Evolutionary conservation across 2,888 invertebrate species (phyloP), one percentile per base, ranked within the genome.

Genomic region (Salpingus planirostris): DNA sequence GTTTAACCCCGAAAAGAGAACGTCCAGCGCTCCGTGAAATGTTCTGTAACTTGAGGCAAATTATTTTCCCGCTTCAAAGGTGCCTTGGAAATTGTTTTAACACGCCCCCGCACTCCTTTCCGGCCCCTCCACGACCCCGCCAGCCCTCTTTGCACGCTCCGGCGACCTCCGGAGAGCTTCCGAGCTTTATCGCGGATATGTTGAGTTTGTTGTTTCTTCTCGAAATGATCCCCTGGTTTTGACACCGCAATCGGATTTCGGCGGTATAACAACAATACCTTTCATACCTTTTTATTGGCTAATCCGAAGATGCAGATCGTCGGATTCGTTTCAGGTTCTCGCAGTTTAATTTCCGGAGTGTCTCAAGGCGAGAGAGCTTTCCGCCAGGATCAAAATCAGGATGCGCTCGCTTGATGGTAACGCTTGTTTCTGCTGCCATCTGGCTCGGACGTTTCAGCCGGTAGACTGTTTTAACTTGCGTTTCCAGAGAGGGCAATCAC

Each of bases 1-100:
- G 50, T 49, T 57, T 57, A 49, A 38, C 45, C 42, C 32, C 44
- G 52, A 57, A 55, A 55, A 42, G 54, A 43, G 44, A n/a, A 38
- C 40, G 54, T 49, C 53, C 55, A 54, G 46, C 42, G n/a, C 44
- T 44, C 52, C 57, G 55, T 57, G 57, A 59, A 59, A 57, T 54
- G 54, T 54, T 57, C 52, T 43, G 55, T 57, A 57, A 57, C 59
- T 59, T 57, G 55, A 56, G 55, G 57, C 59, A 55, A 57, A 57
- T 56, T 57, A 57, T 55, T 55, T 55, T 54, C 50, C 52, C 51
- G 52, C 54, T 54, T 54, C 55, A 55, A 55, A 55, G 54, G 55
- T 54, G 49, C 38, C 50, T 54, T 54, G 53, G 57, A 55, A 55
- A 56, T 54, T 55, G 57, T 59, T 59, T 59, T 59, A 57, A 59